These are phyloP conservation scores for Pagrus major DNA, from an alignment of 2,113 vertebrate species.

Conservation along the genomic window DNA sequence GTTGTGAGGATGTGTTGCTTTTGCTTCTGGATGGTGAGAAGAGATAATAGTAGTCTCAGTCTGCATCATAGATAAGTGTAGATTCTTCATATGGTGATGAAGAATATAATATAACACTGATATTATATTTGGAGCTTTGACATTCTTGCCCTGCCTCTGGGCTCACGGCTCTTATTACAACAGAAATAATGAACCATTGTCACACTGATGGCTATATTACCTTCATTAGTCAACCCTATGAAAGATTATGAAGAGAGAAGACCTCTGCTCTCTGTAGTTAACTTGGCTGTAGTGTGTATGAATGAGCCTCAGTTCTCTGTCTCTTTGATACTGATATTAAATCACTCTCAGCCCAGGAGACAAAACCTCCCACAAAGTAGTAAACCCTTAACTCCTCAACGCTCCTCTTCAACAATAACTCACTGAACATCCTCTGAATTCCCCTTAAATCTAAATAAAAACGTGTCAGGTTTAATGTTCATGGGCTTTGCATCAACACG, in stretches of 20 bases:
- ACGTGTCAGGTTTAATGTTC: slow-evolving; percentile 28
- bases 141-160: not conserved
- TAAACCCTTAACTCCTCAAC: slow-evolving; percentile 42
- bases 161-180: slow-evolving; percentile 17
- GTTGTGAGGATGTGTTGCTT: too few species aligned
- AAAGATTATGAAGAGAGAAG: slow-evolving; percentile 18
- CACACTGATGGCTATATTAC: slow-evolving; percentile 38
- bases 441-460: slow-evolving; percentile 26
- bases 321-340: slow-evolving; percentile 68
- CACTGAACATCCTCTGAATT: slow-evolving; percentile 19
- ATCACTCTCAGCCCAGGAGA: slow-evolving; percentile 51
- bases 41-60: not conserved
- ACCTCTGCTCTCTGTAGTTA: slow-evolving; percentile 14
- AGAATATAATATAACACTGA: not conserved
- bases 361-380: slow-evolving; percentile 37
- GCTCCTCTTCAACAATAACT: slow-evolving; percentile 21
- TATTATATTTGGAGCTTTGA: too few species aligned
- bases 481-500: not conserved
- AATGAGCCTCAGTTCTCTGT: slow-evolving; percentile 57
- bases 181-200: slow-evolving; percentile 54
- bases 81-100: slow-evolving; percentile 13
- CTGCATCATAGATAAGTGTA: not conserved
- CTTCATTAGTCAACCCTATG: slow-evolving; percentile 27
- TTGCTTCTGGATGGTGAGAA: not conserved
- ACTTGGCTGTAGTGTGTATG: slow-evolving; percentile 34